Conservation (phyloP, 2,797 vertebrate species). For the Naso thynnoides region DNA sequence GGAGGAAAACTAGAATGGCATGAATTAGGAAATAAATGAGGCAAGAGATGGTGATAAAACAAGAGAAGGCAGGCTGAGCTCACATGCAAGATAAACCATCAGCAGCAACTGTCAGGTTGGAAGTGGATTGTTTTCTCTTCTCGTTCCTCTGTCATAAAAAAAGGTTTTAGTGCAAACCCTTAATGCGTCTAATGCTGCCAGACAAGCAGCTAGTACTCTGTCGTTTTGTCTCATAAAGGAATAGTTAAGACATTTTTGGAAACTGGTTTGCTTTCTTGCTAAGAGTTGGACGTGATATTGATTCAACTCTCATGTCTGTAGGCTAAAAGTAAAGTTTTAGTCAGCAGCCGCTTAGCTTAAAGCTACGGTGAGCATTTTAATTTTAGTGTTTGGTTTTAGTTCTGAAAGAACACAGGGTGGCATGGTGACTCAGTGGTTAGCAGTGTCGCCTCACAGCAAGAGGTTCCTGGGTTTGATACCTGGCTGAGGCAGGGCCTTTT, state of each 20-base stretch:
- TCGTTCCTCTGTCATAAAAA: conserved; percentile 19
- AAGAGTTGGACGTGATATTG: background rate
- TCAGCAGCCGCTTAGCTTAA: too few species aligned
- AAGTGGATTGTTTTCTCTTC: conserved; percentile 7
- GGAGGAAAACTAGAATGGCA: conserved; percentile 2
- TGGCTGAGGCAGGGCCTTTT: too few species aligned
- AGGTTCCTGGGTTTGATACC: too few species aligned
- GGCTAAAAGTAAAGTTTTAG: too few species aligned
- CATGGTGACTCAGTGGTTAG: too few species aligned
- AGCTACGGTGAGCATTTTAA: too few species aligned
- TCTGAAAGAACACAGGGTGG: too few species aligned
- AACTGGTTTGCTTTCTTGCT: background rate
- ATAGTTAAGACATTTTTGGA: background rate
- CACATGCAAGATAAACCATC: conserved; percentile 29
- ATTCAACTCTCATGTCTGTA: background rate
- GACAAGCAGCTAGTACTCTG: conserved; percentile 1
- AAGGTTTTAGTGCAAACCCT: background rate
- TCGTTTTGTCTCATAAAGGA: background rate
- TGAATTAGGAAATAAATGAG: conserved; percentile 11
- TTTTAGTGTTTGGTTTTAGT: too few species aligned
- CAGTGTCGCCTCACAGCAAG: too few species aligned
- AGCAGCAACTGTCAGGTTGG: conserved; percentile 5
- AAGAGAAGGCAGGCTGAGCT: conserved; percentile 18
- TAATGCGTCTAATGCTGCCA: background rate
- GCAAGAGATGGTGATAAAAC: conserved; percentile 34